A percentile compares a stretch with the other conserved stretches of the same genome.
Conservation (phyloP, 2,113 vertebrate species). For the Pitta sordida region DNA sequence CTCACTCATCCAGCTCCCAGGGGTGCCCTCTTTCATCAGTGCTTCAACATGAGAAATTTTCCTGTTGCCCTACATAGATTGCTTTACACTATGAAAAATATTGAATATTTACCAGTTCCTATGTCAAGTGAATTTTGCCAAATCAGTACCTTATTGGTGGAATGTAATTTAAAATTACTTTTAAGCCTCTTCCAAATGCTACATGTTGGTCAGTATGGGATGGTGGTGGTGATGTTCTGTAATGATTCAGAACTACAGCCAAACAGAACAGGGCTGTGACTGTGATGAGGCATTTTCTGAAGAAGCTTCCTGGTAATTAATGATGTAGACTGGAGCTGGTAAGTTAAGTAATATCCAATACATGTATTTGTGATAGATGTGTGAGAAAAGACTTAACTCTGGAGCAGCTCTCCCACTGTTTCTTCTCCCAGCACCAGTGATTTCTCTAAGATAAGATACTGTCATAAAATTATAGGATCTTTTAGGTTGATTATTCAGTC, state of each 20-base stretch:
- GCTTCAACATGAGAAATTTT: neutral
- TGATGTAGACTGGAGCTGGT: neutral
- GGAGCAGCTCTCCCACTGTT: neutral
- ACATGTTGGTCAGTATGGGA: neutral
- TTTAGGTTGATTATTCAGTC: neutral
- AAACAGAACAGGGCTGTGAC: neutral
- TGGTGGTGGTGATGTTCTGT: neutral
- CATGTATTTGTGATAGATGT: neutral
- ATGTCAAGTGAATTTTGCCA: neutral
- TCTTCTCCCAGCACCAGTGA: neutral
- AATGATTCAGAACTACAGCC: neutral
- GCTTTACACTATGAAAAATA: neutral
- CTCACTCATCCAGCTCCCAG: neutral
- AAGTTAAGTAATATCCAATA: neutral
- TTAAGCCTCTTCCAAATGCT: neutral
- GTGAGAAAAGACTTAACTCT: neutral
- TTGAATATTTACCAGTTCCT: neutral
- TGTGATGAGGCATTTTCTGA: neutral
- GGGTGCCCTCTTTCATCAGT: neutral
- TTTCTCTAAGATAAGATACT: neutral
- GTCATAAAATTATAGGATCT: neutral
- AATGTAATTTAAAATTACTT: neutral
- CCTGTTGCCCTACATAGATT: neutral
- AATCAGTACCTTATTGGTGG: neutral
- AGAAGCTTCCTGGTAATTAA: neutral